phyloP scores from a whole-genome alignment of 37 sponge, comb jelly and placozoan genomes.

The Beroe forskalii region DNA sequence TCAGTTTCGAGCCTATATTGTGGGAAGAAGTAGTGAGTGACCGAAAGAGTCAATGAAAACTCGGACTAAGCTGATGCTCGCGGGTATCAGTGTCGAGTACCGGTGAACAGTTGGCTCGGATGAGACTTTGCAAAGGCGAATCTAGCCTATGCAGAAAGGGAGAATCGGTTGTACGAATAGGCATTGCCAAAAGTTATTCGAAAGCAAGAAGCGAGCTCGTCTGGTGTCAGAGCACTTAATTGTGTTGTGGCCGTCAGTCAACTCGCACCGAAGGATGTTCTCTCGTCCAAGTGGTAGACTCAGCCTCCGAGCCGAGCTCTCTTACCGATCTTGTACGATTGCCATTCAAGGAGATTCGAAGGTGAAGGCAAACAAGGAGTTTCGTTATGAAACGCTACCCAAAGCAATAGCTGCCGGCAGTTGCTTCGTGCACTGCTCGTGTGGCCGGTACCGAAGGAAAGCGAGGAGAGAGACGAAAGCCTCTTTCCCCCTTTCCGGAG shows the following conservation, averaged over 20 bases:
- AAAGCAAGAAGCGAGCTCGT: conserved; percentile 42
- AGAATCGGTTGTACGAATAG: conserved; percentile 62
- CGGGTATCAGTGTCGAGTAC: conserved; percentile 41
- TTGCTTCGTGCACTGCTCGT: conserved; percentile 42
- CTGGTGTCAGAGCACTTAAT: conserved; percentile 28
- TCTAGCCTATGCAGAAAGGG: conserved; percentile 13
- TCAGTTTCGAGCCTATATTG: neutral
- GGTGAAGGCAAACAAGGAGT: conserved; percentile 63
- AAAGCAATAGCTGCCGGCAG: conserved; percentile 25
- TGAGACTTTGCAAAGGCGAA: neutral
- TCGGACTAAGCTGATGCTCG: conserved; percentile 55
- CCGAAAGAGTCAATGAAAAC: conserved; percentile 25
- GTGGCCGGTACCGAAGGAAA: conserved; percentile 12
- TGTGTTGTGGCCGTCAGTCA: conserved; percentile 35
- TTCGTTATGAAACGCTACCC: conserved; percentile 35
- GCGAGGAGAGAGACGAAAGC: neutral
- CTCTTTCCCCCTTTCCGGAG: neutral
- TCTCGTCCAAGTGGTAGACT: conserved; percentile 13
- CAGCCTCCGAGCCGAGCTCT: neutral
- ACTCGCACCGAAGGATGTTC: conserved; percentile 57
- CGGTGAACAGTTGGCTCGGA: neutral
- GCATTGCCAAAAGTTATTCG: conserved; percentile 30
- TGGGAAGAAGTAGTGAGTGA: conserved; percentile 1
- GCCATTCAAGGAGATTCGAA: conserved; percentile 57
- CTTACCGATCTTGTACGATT: conserved; percentile 17